phyloP scores from a whole-genome alignment of 2,888 invertebrate species.

The Schrankia costaestrigalis region DNA sequence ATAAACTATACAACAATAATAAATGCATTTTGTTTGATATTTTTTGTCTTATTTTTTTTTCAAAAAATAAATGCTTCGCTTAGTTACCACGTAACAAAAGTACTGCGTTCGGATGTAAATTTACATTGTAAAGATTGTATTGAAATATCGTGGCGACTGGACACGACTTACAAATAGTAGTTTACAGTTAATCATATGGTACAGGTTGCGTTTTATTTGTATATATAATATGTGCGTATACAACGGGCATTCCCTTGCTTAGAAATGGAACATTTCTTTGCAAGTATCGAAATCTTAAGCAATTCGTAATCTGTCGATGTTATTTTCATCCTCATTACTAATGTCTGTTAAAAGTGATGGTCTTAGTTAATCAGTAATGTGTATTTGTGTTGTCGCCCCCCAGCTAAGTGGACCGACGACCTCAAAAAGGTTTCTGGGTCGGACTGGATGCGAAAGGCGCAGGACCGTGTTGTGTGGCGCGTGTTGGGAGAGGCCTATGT shows the following conservation, averaged over 20 bases:
- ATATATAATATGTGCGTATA: neutral
- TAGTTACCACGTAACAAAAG: constrained; percentile 4
- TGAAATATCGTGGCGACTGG: constrained; percentile 33
- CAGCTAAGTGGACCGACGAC: no score
- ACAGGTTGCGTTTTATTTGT: constrained; percentile 38
- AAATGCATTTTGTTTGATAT: constrained; percentile 18
- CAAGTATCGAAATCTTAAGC: no score
- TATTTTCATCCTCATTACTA: no score
- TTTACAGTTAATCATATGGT: constrained; percentile 33
- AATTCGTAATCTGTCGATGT: no score
- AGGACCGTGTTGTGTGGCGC: no score
- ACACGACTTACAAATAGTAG: constrained; percentile 59
- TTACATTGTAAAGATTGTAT: constrained; percentile 28
- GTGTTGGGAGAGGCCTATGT: no score
- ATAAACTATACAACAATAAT: constrained; percentile 3
- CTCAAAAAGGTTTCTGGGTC: no score
- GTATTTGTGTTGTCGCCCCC: no score
- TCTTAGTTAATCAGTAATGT: no score
- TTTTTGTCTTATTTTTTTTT: neutral
- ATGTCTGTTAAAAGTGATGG: no score
- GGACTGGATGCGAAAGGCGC: no score
- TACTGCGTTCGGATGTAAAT: constrained; percentile 19
- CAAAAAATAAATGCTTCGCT: neutral
- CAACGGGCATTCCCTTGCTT: neutral
- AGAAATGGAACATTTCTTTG: no score